phyloP scores from a whole-genome alignment of 2,113 vertebrate species.

The Epinephelus cyanopodus region DNA sequence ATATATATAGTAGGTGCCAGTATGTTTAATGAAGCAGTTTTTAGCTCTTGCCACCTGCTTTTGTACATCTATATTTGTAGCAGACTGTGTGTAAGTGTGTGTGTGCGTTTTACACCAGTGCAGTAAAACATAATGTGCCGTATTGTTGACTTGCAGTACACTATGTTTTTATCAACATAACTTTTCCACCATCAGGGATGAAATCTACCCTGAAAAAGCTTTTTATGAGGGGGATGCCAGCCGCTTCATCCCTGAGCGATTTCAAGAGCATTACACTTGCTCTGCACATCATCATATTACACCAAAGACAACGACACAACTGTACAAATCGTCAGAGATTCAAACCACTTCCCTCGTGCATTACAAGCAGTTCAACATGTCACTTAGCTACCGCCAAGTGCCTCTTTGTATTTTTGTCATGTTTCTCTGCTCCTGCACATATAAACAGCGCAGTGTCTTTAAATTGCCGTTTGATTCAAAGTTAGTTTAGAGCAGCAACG shows the following conservation, averaged over 20 bases:
- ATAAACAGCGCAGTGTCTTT: conserved; percentile 5
- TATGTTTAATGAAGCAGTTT: background rate
- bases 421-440: background rate
- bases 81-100: background rate
- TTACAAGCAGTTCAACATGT: conserved; percentile 17
- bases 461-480: background rate
- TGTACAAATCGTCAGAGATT: conserved; percentile 29
- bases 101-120: conserved; percentile 1
- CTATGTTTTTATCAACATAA: conserved; percentile 53
- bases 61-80: conserved; percentile 2
- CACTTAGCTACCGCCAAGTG: conserved; percentile 22
- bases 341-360: conserved; percentile 25
- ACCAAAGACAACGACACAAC: conserved; percentile 24
- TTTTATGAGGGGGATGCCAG: conserved; percentile 33
- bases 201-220: conserved; percentile 64
- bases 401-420: background rate
- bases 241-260: conserved; percentile 44
- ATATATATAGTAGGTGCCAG: background rate
- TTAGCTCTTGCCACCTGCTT: background rate
- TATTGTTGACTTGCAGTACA: conserved; percentile 41
- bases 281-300: conserved; percentile 40
- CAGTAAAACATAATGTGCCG: conserved; percentile 47
- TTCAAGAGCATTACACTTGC: conserved; percentile 52
- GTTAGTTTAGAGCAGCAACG: background rate
- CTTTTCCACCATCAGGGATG: conserved; percentile 54